Percentiles rank a stretch among this genome's conserved stretches.
phyloP scores from a whole-genome alignment of 2,113 vertebrate species.

The Gadus chalcogrammus region DNA sequence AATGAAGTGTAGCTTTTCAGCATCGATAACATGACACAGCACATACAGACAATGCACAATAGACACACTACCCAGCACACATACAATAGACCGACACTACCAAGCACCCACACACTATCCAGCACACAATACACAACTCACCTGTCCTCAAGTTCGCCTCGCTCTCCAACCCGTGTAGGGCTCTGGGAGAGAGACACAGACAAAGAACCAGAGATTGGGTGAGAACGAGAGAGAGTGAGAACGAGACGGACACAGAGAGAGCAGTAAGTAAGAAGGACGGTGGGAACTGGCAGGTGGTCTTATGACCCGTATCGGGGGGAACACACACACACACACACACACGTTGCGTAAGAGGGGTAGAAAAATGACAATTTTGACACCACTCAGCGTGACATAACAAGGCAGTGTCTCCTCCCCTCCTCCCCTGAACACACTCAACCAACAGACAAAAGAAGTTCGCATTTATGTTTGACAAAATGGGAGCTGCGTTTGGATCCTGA shows the following conservation, averaged over 20 bases:
- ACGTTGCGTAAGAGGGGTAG: background rate
- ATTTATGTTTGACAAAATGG: too few species aligned
- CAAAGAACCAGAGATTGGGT: background rate
- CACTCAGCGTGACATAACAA: too few species aligned
- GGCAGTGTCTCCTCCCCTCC: too few species aligned
- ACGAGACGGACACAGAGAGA: background rate
- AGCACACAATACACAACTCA: slow-evolving; percentile 29
- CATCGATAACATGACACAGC: too few species aligned
- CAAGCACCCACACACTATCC: too few species aligned
- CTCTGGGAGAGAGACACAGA: slow-evolving; percentile 52
- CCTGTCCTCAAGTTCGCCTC: slow-evolving; percentile 58
- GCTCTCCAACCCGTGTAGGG: slow-evolving; percentile 44
- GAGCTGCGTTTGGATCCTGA: too few species aligned
- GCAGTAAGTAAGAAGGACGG: background rate
- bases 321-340: background rate
- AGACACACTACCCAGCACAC: too few species aligned
- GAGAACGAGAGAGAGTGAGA: slow-evolving; percentile 9
- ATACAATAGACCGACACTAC: too few species aligned
- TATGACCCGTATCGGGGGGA: background rate
- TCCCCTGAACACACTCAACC: too few species aligned
- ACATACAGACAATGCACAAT: too few species aligned
- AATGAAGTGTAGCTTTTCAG: background rate
- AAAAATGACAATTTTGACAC: too few species aligned
- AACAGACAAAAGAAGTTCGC: too few species aligned
- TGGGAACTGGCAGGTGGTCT: slow-evolving; percentile 15